These are phyloP conservation scores for Nysson spinosus DNA, from an alignment of 2,888 invertebrate genomes.

Conservation along the genomic window DNA sequence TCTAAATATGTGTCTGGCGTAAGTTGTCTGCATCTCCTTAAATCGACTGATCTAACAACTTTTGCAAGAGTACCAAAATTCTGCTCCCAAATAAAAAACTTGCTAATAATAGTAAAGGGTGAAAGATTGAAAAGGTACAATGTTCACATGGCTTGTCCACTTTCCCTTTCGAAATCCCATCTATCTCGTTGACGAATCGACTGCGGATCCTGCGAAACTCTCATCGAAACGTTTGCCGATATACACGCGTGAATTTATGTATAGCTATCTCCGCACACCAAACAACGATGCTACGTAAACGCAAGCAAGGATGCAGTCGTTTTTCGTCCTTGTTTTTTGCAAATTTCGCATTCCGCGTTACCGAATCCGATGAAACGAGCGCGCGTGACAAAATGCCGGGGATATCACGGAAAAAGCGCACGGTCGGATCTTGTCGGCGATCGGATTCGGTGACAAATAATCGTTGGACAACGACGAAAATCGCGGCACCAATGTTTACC, in stretches of 20 bases:
- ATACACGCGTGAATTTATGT: not conserved
- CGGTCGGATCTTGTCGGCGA: constrained; percentile 37
- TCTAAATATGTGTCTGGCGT: no score
- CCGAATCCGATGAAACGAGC: constrained; percentile 49
- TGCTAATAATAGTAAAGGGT: no score
- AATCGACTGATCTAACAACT: no score
- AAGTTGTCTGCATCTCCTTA: no score
- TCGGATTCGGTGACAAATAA: constrained; percentile 46
- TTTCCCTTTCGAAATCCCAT: constrained; percentile 52
- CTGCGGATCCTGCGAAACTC: constrained; percentile 30
- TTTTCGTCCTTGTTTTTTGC: constrained; percentile 41
- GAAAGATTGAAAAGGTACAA: no score
- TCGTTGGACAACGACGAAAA: constrained; percentile 44
- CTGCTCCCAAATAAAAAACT: no score
- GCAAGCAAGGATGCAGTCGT: constrained; percentile 5
- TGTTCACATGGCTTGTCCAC: no score
- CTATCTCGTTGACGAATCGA: constrained; percentile 41
- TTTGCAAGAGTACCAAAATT: no score
- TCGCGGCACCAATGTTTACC: constrained; percentile 17
- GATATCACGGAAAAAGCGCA: constrained; percentile 11
- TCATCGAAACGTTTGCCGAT: constrained; percentile 28
- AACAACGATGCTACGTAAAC: constrained; percentile 6
- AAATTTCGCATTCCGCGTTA: constrained; percentile 46
- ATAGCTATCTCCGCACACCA: constrained; percentile 13
- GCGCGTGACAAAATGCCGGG: constrained; percentile 43